A percentile compares a stretch with the other conserved stretches of the same genome.
Conservation (phyloP, 2,797 vertebrate species). For the Girardinus metallicus region DNA sequence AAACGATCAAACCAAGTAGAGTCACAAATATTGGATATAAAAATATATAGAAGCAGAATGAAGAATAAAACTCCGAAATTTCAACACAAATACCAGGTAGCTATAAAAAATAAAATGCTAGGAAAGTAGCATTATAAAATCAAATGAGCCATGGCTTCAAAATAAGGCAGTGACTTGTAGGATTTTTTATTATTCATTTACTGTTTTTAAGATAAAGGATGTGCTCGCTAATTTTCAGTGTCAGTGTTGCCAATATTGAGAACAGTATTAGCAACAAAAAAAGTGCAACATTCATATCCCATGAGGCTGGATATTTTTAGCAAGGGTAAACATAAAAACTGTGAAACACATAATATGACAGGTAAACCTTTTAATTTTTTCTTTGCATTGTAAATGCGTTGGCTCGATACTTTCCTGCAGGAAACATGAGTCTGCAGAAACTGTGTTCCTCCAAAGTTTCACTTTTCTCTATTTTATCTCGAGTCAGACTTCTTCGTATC, state of each 20-base stretch:
- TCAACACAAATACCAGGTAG: too few relatives aligned
- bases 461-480: background rate
- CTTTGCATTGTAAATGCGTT: background rate
- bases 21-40: too few relatives aligned
- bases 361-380: background rate
- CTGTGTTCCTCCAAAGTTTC: background rate
- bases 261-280: too few relatives aligned
- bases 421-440: too few relatives aligned
- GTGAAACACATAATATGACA: background rate
- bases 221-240: background rate
- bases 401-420: background rate
- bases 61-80: too few relatives aligned
- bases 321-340: background rate
- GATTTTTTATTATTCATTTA: background rate
- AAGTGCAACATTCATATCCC: background rate
- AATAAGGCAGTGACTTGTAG: background rate
- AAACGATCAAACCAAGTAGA: too few relatives aligned
- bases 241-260: background rate
- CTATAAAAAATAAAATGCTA: background rate
- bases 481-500: conserved; percentile 6
- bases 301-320: background rate
- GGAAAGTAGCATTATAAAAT: background rate
- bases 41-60: too few relatives aligned
- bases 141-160: background rate
- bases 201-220: too few relatives aligned